Conservation (phyloP, 2,888 invertebrate genomes). For the Hipparchia semele region DNA sequence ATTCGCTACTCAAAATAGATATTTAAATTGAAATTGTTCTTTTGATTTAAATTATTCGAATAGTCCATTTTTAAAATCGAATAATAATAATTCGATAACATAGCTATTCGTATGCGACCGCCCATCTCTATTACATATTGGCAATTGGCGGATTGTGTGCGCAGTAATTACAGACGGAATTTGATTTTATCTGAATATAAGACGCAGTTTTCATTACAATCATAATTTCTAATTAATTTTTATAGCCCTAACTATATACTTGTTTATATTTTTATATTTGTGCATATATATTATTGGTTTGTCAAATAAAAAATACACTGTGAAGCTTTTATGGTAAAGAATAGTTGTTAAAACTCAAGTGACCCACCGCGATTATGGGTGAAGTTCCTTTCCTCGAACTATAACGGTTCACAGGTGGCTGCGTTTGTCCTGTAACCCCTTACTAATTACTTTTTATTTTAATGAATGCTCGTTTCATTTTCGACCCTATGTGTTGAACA, state of each 20-base stretch:
- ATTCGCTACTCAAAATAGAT: no score
- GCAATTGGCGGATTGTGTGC: conserved; percentile 34
- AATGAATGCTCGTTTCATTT: conserved; percentile 8
- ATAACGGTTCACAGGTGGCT: conserved; percentile 41
- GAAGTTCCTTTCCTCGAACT: conserved; percentile 39
- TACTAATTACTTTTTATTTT: conserved; percentile 29
- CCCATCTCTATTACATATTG: conserved; percentile 4
- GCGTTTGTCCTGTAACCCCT: conserved; percentile 36
- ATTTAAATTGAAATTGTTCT: no score
- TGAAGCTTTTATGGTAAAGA: conserved; percentile 15
- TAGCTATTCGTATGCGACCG: no score
- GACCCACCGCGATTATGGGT: conserved; percentile 27
- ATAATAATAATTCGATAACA: no score
- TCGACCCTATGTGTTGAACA: conserved; percentile 14
- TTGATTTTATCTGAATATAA: conserved; percentile 37
- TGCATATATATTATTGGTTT: no score
- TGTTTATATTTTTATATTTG: no score
- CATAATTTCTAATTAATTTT: conserved; percentile 13
- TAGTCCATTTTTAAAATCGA: no score
- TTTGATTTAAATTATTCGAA: no score
- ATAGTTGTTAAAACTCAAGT: conserved; percentile 32
- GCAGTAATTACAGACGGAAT: conserved; percentile 31
- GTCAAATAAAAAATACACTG: neutral
- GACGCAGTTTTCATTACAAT: conserved; percentile 29
- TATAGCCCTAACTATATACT: neutral